Evolutionary conservation across 2,113 vertebrate genomes (phyloP).

Genomic region (Murina feae): DNA sequence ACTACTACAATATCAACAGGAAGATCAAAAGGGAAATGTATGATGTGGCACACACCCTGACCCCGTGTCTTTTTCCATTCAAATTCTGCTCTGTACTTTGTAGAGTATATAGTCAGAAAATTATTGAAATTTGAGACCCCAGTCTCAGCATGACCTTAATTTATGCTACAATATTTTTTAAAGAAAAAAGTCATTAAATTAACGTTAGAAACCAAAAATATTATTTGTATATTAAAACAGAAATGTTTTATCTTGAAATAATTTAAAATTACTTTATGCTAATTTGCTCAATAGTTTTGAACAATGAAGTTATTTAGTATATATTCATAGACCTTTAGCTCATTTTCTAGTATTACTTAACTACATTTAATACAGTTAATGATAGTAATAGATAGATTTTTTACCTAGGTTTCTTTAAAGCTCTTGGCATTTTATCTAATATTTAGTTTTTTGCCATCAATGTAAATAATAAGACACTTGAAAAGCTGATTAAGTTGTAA

Average conservation of each 20-base stretch:
- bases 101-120: neutral
- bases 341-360: neutral
- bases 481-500: slow-evolving; percentile 75
- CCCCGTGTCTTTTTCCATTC: neutral
- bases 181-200: neutral
- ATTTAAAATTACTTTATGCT: neutral
- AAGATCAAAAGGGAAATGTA: neutral
- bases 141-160: neutral
- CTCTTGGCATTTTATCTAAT: slow-evolving; percentile 57
- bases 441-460: slow-evolving; percentile 71
- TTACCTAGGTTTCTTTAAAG: slow-evolving; percentile 70
- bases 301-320: neutral
- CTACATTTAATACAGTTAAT: slow-evolving; percentile 49
- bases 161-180: neutral
- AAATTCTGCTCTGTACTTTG: neutral
- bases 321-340: neutral
- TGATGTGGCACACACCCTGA: neutral
- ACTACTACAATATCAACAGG: neutral
- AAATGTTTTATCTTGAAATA: neutral
- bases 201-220: slow-evolving; percentile 1
- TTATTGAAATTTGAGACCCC: neutral
- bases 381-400: slow-evolving; percentile 53
- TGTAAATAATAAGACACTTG: slow-evolving; percentile 68
- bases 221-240: neutral
- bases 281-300: slow-evolving; percentile 13